Base-by-base conservation (phyloP, 2,888 invertebrate species). In the Mechanitis messenoides region DNA sequence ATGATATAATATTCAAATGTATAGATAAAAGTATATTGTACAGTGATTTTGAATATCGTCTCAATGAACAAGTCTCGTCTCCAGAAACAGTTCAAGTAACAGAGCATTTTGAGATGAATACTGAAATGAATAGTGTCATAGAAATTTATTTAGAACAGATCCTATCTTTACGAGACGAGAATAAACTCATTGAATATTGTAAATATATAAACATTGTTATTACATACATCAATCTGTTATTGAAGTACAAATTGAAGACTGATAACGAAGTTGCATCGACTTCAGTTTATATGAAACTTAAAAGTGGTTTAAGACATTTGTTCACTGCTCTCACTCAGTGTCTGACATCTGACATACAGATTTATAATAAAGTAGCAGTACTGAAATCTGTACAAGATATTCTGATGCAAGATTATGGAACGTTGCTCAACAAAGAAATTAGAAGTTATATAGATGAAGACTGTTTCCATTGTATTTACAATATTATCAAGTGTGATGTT, bases 11-110 rank as follows among this genome's bases (percentile, higher is more conserved):
- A 62, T 87, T 85, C 65, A 68, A 77, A 65, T 78, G 77, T 2
- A 72, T 74, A 33, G 87, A 87, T 53, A 79, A 75, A 63, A 77
- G 78, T 66, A 81, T 85, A 60, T 71, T 90, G 59, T 85, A 84
- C 56, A 83, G 80, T 67, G 83, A 83, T 69, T 89, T 90, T 67
- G 83, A 87, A 75, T 67, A 76, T 45, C 72, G 79, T 11, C 64
- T 78, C 6, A 11, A 47, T n/a, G n/a, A 58, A 45, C 20, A 20
- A 20, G 20, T 20, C 20, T 20, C 20, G 20, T 64, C 12, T 3
- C 31, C 50, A 9, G 45, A 67, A 58, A 38, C 45, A 53, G 38
- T n/a, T 58, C 45, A 6, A 33, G 12, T 2, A 31, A n/a, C 61
- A 59, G 63, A 67, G 59, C 56, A 46, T 33, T 58, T 67, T 7